Base-by-base conservation (phyloP, 2,797 vertebrate species). In the Enteromius thamalakanensis region DNA sequence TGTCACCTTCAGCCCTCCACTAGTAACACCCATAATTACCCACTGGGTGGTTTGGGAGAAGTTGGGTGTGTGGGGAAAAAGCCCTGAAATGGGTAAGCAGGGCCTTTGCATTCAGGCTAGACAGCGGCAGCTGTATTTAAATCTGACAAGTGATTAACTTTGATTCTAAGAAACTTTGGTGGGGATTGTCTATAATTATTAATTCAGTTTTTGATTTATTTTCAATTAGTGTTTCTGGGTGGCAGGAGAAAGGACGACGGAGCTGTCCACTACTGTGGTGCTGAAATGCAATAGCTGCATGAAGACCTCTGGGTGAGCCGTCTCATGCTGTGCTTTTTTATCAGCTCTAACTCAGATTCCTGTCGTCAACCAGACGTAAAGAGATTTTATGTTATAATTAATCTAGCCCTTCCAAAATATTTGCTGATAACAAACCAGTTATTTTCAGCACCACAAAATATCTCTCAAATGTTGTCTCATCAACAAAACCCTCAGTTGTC, bases 241-340 rank as follows among this genome's bases (percentile, higher is more conserved):
- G 5, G 15, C 40, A 26, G 64, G 14, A 14, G 55, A 32, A 45
- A 12, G 14, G 19, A 55, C 29, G 68, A 62, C 9, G 87, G 85
- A 81, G 83, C 87, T 88, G 70, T 88, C 83, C 85, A 60, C 6
- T 53, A 6, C 1, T 2, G 51, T 86, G 78, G 87, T 88, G 77
- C 87, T 85, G 87, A 88, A 88, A 86, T 15, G 26, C 32, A 64
- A 34, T 69, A n/a, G 32, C 70, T 55, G 60, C 29, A 49, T 26
- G 55, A 21, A 58, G 21, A 53, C 23, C 14, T 65, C 47, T 77
- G 55, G 23, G 17, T 47, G 19, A 55, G 42, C 40, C 3, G 0
- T 60, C 14, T 70, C 19, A 49, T n/a, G n/a, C n/a, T n/a, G n/a
- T 1, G 40, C 65, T 21, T 78, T 37, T 70, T 83, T 64, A 64